A percentile compares a stretch with the other conserved stretches of the same genome.
phyloP scores from a whole-genome alignment of 2,888 invertebrate species.

The Papilio demoleus region DNA sequence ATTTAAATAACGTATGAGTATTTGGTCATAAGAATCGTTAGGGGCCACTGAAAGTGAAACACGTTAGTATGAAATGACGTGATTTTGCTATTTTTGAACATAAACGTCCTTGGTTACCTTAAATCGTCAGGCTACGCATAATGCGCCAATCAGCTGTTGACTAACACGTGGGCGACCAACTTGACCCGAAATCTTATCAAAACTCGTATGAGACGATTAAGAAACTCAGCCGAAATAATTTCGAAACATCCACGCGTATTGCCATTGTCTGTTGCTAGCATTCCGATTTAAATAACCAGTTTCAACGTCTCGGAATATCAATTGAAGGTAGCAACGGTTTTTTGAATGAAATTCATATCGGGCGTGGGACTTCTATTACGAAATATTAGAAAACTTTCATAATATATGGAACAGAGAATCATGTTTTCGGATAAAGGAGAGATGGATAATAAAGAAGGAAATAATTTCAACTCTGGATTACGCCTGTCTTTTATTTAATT shows the following conservation, averaged over 20 bases:
- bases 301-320: slow-evolving; percentile 29
- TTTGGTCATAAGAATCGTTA: background rate
- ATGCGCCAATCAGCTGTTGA: slow-evolving; percentile 39
- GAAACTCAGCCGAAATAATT: slow-evolving; percentile 30
- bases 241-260: slow-evolving; percentile 33
- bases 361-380: slow-evolving; percentile 11
- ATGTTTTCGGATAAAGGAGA: too few species aligned
- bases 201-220: slow-evolving; percentile 33
- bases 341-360: slow-evolving; percentile 11
- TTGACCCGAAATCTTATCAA: slow-evolving; percentile 39
- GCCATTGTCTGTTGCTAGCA: slow-evolving; percentile 31
- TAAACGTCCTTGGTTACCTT: background rate
- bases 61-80: background rate
- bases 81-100: background rate
- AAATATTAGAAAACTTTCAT: background rate
- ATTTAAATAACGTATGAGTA: too few species aligned
- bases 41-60: too few species aligned
- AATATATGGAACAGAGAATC: background rate
- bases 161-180: slow-evolving; percentile 33
- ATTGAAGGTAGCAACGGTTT: slow-evolving; percentile 20
- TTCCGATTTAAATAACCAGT: slow-evolving; percentile 39
- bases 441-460: too few species aligned
- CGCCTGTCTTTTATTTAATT: background rate
- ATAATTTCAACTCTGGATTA: background rate
- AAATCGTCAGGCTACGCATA: slow-evolving; percentile 3